Conservation (phyloP, 1,140 invertebrate genomes). For the Caenorhabditis latens region DNA sequence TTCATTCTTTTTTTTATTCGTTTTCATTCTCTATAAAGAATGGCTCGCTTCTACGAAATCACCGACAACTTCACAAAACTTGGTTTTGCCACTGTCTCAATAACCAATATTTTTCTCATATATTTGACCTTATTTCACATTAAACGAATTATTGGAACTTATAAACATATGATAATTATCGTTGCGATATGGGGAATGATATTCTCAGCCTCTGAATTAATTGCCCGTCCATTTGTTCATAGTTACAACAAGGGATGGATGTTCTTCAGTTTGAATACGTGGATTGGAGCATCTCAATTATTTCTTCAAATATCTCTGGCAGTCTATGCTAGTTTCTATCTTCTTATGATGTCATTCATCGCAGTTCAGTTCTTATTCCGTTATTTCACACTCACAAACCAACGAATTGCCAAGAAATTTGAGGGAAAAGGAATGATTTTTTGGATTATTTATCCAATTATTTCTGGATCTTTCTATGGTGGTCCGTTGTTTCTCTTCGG, state of each 20-base stretch:
- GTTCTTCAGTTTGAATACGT: constrained; percentile 1
- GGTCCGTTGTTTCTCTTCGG: background rate
- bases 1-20: no score
- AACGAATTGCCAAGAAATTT: background rate
- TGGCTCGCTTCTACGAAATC: constrained; percentile 6
- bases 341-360: background rate
- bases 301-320: background rate
- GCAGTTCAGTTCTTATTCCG: constrained; percentile 10
- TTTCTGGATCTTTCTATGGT: background rate
- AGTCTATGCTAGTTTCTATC: constrained; percentile 1
- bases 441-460: background rate
- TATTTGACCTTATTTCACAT: background rate
- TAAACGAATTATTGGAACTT: constrained; percentile 2
- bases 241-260: constrained; percentile 14
- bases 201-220: background rate
- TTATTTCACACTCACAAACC: background rate
- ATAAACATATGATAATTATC: background rate
- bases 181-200: background rate
- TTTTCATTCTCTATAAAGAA: background rate
- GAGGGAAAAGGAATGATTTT: background rate
- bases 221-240: background rate
- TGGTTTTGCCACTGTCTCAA: background rate
- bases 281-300: background rate
- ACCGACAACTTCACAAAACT: background rate
- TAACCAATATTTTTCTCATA: background rate